Base-by-base conservation (phyloP, 2,888 invertebrate genomes). In the Cheilosia variabilis region DNA sequence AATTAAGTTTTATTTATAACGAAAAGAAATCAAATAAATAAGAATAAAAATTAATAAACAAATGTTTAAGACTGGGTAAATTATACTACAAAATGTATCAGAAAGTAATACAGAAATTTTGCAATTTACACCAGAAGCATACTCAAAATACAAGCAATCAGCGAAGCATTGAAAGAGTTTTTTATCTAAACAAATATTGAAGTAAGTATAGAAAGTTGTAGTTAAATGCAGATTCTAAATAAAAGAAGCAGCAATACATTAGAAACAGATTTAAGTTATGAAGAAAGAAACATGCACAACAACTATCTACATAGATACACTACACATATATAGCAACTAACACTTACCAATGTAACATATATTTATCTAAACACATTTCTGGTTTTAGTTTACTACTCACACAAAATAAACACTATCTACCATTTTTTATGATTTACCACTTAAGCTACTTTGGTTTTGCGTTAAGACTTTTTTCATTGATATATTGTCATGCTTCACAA, bases 61-160 rank as follows among this genome's bases (percentile, higher is more conserved):
- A 17, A 24, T 47, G 7, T 60, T 24, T 71, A 17, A 65, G 2
- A 50, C 58, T 17, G 65, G 65, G 50, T 65, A 66, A 75, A 75
- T 50, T 19, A 57, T 34, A 24, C 52, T 52, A 52, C 31, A 79
- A 65, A 7, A 60, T 83, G 15, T 57, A 57, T 71, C 24, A 71
- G n/a, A 71, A 55, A 71, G 31, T 24, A 65, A 60, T 24, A 63
- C 50, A 41, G 22, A 34, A 66, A 53, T 58, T 27, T 63, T 31
- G 63, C 47, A 52, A 53, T 58, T 71, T 37, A 58, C 57, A 65
- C 37, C 37, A 45, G 75, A 80, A 81, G 81, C 72, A 68, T 72
- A 62, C 62, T 52, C 24, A 76, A 86, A 72, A 77, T 81, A 80
- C 86, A 86, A 86, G 81, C 76, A 86, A 81, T 81, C 76, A 72